Percentiles rank a stretch among this genome's conserved stretches.
These are phyloP conservation scores for Mesoligia furuncula DNA, from an alignment of 2,888 invertebrate species.

Conservation along the genomic window DNA sequence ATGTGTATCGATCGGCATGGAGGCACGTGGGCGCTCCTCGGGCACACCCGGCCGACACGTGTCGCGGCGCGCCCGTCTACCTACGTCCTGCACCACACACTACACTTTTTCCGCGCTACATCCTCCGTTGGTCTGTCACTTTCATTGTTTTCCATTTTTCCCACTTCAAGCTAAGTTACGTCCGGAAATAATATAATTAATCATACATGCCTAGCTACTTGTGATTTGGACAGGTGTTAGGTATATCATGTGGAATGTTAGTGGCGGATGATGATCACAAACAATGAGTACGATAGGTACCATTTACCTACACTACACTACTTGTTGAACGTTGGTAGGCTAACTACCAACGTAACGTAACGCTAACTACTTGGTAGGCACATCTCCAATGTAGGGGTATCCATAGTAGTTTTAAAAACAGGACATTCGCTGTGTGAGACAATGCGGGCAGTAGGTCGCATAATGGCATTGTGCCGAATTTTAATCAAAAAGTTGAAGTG, in stretches of 20 bases:
- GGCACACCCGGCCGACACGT: slow-evolving; percentile 60
- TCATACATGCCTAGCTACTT: not conserved
- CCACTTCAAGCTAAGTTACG: not conserved
- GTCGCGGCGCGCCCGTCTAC: slow-evolving; percentile 46
- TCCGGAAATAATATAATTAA: not conserved
- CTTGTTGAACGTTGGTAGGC: slow-evolving; percentile 43
- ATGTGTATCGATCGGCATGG: slow-evolving; percentile 57
- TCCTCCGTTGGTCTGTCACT: slow-evolving; percentile 37
- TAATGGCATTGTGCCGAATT: not conserved
- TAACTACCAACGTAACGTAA: too few relatives aligned
- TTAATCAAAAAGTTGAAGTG: not conserved
- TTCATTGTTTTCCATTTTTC: slow-evolving; percentile 34
- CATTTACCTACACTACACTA: not conserved
- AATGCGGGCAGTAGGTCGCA: not conserved
- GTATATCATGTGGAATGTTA: not conserved
- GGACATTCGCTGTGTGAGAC: not conserved
- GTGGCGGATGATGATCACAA: slow-evolving; percentile 7
- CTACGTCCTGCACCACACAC: slow-evolving; percentile 33
- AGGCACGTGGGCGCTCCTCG: slow-evolving; percentile 63
- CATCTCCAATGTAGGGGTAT: not conserved
- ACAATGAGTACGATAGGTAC: not conserved
- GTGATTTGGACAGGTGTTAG: not conserved
- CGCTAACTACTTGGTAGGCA: slow-evolving; percentile 21
- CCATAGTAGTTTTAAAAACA: not conserved
- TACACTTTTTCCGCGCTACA: slow-evolving; percentile 37